A percentile compares a stretch with the other conserved stretches of the same genome.
Conservation (phyloP, 2,797 vertebrate genomes). For the Dermochelys coriacea region DNA sequence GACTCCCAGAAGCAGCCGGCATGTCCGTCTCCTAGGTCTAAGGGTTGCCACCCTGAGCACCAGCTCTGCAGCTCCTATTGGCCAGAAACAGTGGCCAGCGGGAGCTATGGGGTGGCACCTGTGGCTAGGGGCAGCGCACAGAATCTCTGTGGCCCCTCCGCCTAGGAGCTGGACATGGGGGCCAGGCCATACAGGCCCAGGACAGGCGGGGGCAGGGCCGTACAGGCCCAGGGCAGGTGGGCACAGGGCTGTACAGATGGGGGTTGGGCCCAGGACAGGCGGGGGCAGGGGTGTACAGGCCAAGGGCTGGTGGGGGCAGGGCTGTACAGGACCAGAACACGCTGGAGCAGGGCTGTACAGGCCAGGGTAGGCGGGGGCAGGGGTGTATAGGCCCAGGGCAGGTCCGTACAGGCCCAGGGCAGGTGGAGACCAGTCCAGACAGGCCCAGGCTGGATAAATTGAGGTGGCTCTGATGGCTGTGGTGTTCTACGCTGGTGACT, state of each 20-base stretch:
- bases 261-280: too few relatives aligned
- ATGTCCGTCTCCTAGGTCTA: too few relatives aligned
- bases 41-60: too few relatives aligned
- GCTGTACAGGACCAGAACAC: fast-evolving
- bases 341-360: fast-evolving
- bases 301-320: fast-evolving
- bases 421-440: background rate
- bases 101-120: too few relatives aligned
- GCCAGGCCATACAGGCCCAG: background rate
- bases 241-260: background rate
- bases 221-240: background rate
- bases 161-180: too few relatives aligned
- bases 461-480: background rate
- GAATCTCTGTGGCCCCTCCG: too few relatives aligned
- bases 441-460: background rate
- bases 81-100: too few relatives aligned
- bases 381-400: fast-evolving
- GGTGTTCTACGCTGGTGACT: background rate
- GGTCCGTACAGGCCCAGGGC: background rate
- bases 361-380: background rate
- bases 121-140: too few relatives aligned
- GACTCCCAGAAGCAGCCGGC: too few relatives aligned
- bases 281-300: too few relatives aligned
- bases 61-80: too few relatives aligned
- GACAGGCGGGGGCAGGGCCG: background rate